phyloP scores from a whole-genome alignment of 2,797 vertebrate species.

The Peromyscus eremicus region DNA sequence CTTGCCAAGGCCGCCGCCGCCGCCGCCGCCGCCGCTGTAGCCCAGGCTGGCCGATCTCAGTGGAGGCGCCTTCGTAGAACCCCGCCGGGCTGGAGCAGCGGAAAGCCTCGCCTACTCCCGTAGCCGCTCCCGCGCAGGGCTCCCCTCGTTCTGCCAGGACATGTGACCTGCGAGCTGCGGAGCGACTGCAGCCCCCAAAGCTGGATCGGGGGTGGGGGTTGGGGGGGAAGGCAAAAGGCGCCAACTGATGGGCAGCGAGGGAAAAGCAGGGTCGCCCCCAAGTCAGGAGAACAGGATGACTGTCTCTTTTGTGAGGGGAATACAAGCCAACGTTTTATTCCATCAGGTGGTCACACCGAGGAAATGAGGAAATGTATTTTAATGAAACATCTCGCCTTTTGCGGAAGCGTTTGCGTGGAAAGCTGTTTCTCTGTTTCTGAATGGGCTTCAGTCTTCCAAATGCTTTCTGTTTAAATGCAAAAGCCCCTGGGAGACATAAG shows the following conservation, averaged over 20 bases:
- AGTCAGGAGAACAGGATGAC: background rate
- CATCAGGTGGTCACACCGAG: background rate
- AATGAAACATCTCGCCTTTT: background rate
- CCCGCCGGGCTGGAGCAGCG: background rate
- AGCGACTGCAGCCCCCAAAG: slow-evolving; percentile 49
- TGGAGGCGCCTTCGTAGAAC: background rate
- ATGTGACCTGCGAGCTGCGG: slow-evolving; percentile 75
- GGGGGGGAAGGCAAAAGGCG: background rate
- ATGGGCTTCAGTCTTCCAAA: background rate
- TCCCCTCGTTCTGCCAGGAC: slow-evolving; percentile 43
- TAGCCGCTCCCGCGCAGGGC: background rate
- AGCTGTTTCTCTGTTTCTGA: background rate
- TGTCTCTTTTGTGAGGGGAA: background rate
- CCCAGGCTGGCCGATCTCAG: background rate
- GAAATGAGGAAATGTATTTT: background rate
- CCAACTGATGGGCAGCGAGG: slow-evolving; percentile 70
- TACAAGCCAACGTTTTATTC: background rate
- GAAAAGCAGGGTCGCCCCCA: slow-evolving; percentile 58
- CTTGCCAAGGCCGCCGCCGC: background rate
- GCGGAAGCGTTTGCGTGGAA: background rate
- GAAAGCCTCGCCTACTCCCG: slow-evolving; percentile 31
- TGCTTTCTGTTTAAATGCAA: slow-evolving; percentile 20
- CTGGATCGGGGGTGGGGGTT: background rate
- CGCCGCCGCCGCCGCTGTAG: background rate
- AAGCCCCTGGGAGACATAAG: background rate